Percentiles rank a stretch among this genome's conserved stretches.
Evolutionary conservation across 2,888 invertebrate genomes (phyloP).

Genomic region (Reticulitermes lucifugus): DNA sequence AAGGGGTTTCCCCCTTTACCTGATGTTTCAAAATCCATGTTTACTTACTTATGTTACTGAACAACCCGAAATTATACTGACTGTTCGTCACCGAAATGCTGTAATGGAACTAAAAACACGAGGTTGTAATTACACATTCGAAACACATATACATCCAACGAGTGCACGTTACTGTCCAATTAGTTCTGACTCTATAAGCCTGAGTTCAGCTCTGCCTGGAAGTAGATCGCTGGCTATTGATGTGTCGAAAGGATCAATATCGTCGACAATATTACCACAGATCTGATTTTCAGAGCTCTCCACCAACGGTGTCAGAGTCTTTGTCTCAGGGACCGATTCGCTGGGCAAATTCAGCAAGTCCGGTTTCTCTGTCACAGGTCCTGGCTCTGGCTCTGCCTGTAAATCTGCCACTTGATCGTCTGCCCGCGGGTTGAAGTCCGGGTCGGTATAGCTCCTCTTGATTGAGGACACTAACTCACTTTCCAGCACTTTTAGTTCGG

Average conservation of each 20-base stretch:
- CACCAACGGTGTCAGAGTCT: constrained; percentile 62
- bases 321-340: constrained; percentile 59
- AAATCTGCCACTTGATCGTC: constrained; percentile 2
- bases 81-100: too few species aligned
- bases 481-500: constrained; percentile 82
- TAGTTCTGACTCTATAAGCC: constrained; percentile 82
- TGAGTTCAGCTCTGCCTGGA: constrained; percentile 82
- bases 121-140: too few species aligned
- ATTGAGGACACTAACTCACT: constrained; percentile 73
- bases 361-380: constrained; percentile 39
- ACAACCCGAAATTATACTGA: too few species aligned
- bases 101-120: too few species aligned
- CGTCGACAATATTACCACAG: constrained; percentile 61
- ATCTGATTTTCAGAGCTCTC: constrained; percentile 59
- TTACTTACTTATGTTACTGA: too few species aligned
- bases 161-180: constrained; percentile 59
- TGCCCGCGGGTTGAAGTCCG: constrained; percentile 55
- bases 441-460: constrained; percentile 58
- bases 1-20: constrained; percentile 80
- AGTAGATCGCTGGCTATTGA: constrained; percentile 80
- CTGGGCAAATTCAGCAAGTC: constrained; percentile 57
- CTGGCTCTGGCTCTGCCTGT: not conserved
- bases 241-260: constrained; percentile 86
- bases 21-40: constrained; percentile 62
- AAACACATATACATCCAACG: too few species aligned